Conservation (phyloP, 2,113 vertebrate genomes). For the Lichenostomus cassidix region DNA sequence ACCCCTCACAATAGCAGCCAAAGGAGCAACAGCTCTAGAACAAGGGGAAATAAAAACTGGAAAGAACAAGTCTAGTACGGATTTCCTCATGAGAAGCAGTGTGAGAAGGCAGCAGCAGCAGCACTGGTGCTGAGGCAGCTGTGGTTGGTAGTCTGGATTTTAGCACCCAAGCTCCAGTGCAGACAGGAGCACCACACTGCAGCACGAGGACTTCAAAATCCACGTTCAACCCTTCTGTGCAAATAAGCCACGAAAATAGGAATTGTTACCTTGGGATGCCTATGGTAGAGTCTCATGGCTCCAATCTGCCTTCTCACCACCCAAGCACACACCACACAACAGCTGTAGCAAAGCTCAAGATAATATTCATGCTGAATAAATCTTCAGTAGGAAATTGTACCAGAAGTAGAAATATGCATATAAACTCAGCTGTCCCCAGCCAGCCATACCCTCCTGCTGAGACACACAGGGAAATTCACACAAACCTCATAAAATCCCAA, state of each 20-base stretch:
- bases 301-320: neutral
- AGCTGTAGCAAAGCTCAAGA: neutral
- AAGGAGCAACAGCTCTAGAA: neutral
- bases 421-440: neutral
- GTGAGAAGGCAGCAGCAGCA: neutral
- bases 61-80: too few species aligned
- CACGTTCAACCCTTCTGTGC: neutral
- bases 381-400: neutral
- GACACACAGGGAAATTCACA: too few species aligned
- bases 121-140: rapidly evolving
- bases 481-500: neutral
- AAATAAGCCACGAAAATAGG: neutral
- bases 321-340: neutral
- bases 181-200: neutral
- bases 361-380: neutral
- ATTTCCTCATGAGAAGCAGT: rapidly evolving
- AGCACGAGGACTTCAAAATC: neutral
- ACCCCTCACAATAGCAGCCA: neutral
- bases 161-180: rapidly evolving
- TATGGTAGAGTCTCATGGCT: rapidly evolving
- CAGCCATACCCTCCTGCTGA: neutral
- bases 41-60: too few species aligned
- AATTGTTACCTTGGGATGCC: neutral
- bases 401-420: rapidly evolving
- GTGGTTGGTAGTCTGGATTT: neutral